A percentile compares a stretch with the other conserved stretches of the same genome.
Evolutionary conservation across 2,888 invertebrate species (phyloP).

Genomic region (Nephrotoma appendiculata): DNA sequence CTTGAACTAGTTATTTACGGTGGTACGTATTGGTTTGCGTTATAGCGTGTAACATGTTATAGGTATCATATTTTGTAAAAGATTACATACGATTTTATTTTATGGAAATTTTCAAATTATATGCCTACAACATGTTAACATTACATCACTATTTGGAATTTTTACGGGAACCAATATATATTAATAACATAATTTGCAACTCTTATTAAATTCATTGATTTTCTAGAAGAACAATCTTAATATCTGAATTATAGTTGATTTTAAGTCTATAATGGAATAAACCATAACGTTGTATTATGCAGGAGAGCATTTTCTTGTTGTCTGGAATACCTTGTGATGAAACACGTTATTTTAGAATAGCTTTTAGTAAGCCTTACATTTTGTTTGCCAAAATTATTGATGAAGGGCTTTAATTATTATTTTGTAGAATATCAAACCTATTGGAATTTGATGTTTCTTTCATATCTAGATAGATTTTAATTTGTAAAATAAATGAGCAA

Average conservation of each 20-base stretch:
- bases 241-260: neutral
- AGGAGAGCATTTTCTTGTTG: no score
- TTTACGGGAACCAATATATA: neutral
- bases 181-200: neutral
- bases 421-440: neutral
- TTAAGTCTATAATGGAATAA: no score
- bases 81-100: no score
- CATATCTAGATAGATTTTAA: neutral
- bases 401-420: neutral
- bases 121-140: neutral
- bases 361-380: neutral
- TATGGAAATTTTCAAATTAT: neutral
- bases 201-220: neutral
- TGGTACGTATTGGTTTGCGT: no score
- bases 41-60: no score
- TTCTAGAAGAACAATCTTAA: neutral
- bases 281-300: no score
- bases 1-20: no score
- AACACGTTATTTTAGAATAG: neutral
- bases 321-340: no score
- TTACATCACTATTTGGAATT: neutral
- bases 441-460: neutral
- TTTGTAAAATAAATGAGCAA: neutral
- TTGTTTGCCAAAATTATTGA: neutral
- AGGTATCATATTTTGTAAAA: no score